These are phyloP conservation scores for Stichopus horrens DNA, from an alignment of 53 echinoderm and acorn worm species.

Conservation along the genomic window DNA sequence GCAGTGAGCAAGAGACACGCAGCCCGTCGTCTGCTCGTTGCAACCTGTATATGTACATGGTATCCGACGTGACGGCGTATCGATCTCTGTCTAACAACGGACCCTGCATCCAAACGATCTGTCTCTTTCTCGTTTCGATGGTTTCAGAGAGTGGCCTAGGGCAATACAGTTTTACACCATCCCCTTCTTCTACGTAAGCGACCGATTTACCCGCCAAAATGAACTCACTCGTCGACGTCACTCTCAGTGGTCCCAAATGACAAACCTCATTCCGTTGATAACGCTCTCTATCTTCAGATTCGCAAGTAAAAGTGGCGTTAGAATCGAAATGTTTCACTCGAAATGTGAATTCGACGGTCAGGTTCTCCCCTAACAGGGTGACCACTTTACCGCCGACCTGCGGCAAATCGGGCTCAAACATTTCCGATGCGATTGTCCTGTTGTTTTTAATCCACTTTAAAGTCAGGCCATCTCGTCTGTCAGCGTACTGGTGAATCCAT, in stretches of 20 bases:
- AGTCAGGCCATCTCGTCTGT: neutral
- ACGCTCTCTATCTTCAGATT: neutral
- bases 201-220: constrained; percentile 19
- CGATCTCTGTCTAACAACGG: constrained; percentile 17
- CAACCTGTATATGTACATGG: constrained; percentile 8
- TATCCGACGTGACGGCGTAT: constrained; percentile 7
- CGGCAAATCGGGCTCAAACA: constrained; percentile 14
- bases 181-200: constrained; percentile 35
- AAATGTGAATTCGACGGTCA: constrained; percentile 3
- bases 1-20: constrained; percentile 6
- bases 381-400: neutral
- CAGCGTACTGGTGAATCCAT: constrained; percentile 4
- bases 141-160: neutral
- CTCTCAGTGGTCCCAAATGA: neutral
- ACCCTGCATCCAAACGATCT: neutral
- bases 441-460: constrained; percentile 32
- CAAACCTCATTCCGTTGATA: neutral
- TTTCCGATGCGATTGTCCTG: neutral
- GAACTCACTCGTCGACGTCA: neutral
- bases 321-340: neutral
- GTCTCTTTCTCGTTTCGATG: neutral
- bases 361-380: neutral
- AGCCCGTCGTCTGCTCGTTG: neutral
- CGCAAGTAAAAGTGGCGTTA: constrained; percentile 3
- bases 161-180: constrained; percentile 2